Evolutionary conservation across 2,797 vertebrate species (phyloP), one percentile per base, ranked within the genome.

Genomic region (Vireo griseus): DNA sequence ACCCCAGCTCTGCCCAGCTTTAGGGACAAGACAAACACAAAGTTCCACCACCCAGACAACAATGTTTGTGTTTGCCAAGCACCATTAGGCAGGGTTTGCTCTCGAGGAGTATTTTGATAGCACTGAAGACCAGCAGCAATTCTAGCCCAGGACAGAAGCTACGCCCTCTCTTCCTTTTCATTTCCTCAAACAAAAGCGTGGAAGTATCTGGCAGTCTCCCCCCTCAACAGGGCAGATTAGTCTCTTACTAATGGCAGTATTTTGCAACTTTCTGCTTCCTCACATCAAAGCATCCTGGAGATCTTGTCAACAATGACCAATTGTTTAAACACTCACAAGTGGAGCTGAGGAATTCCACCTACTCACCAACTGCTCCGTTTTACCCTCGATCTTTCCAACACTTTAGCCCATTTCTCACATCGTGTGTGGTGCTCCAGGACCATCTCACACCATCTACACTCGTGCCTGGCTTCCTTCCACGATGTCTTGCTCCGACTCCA

Each of bases 201-300:
- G 35, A 86, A 90, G 9, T 9, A n/a, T 66, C 54, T 74, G 78
- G 88, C 51, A 74, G 19, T 31, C 75, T 6, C 3, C 5, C 37
- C 17, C 35, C 44, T n/a, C 29, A 57, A 40, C 17, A 33, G 29
- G n/a, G 50, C 51, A 73, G 48, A 69, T 48, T 33, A 28, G 45
- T 6, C 42, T 73, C 76, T 92, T 83, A 47, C 44, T 78, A 67
- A 81, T 11, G 67, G 39, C 13, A 63, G 45, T 6, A 51, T 93
- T 95, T 87, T 63, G 77, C 73, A 91, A 69, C 84, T 66, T 48
- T 69, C 81, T 66, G 81, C 78, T 93, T 94, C 91, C 92, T 93
- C 57, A 31, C 83, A 76, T 87, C 86, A 95, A 96, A 95, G 93
- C 75, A 69, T 54, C 78, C 85, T 50, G 50, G 45, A 92, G 85